phyloP scores from a whole-genome alignment of 2,797 vertebrate genomes.

The Poeciliopsis presidionis region DNA sequence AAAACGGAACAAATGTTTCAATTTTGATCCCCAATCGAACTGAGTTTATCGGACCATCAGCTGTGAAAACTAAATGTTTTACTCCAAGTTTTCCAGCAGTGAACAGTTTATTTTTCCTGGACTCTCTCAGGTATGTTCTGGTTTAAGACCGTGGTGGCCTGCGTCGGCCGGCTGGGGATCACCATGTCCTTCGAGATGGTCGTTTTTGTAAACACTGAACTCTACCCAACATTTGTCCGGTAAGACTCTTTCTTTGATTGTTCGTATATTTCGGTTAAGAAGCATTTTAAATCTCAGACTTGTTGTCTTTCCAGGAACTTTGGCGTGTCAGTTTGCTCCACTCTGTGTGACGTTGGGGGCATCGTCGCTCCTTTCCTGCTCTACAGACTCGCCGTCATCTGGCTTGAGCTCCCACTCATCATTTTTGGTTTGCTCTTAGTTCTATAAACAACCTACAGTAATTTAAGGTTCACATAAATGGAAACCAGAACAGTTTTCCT shows the following conservation, averaged over 20 bases:
- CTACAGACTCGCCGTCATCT: constrained; percentile 88
- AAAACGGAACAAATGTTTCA: too few species aligned
- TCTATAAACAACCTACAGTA: not conserved
- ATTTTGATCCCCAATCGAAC: too few species aligned
- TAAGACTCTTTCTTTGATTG: not conserved
- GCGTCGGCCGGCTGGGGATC: constrained; percentile 90
- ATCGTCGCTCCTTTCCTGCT: constrained; percentile 89
- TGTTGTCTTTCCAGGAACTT: constrained; percentile 82
- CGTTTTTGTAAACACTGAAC: constrained; percentile 82
- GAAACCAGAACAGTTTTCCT: not conserved
- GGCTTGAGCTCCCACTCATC: constrained; percentile 88
- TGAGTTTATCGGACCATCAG: too few species aligned
- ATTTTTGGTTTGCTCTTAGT: constrained; percentile 83
- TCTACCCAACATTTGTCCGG: constrained; percentile 88
- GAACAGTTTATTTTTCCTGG: not conserved
- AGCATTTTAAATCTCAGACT: too few species aligned
- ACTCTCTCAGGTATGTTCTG: constrained; percentile 83
- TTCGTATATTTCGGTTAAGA: too few species aligned
- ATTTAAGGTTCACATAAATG: not conserved
- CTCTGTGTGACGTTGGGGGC: constrained; percentile 90
- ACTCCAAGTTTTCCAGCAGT: not conserved
- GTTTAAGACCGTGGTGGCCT: constrained; percentile 88
- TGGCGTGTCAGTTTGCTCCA: constrained; percentile 88
- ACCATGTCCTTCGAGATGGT: constrained; percentile 96
- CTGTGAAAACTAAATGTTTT: too few species aligned